phyloP scores from a whole-genome alignment of 2,888 invertebrate genomes.

The Glyphotaelius pellucidus region DNA sequence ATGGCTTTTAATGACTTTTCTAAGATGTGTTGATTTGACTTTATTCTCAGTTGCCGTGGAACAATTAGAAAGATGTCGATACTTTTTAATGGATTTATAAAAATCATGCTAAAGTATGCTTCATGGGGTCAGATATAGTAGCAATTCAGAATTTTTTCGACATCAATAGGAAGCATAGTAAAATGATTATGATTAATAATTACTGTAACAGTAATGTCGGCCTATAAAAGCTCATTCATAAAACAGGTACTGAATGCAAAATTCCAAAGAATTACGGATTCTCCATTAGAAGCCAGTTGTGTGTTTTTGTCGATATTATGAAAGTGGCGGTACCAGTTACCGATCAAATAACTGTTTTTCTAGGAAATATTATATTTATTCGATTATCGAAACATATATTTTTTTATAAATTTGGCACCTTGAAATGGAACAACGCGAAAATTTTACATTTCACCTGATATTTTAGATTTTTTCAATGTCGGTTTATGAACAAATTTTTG shows the following conservation, averaged over 20 bases:
- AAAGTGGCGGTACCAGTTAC: neutral
- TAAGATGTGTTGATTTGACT: too few relatives aligned
- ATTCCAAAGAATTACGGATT: neutral
- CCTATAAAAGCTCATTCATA: neutral
- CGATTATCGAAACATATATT: too few relatives aligned
- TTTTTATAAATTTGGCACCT: neutral
- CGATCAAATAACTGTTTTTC: neutral
- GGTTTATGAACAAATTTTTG: too few relatives aligned
- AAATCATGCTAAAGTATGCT: too few relatives aligned
- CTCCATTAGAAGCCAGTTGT: neutral
- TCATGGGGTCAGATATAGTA: too few relatives aligned
- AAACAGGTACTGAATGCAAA: neutral
- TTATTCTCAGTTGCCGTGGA: too few relatives aligned
- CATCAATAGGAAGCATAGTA: neutral
- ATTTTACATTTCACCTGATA: too few relatives aligned
- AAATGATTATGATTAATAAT: neutral
- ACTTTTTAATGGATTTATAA: neutral
- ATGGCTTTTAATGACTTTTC: too few relatives aligned
- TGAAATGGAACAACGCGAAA: too few relatives aligned
- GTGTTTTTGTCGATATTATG: neutral
- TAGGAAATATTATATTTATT: neutral
- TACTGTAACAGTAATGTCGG: neutral
- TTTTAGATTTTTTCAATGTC: too few relatives aligned
- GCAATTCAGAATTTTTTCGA: neutral
- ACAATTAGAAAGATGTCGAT: neutral